Conservation (phyloP, 30 jellyfish, hydroid and myxozoan genomes). For the Aurelia aurita complex sp. Pacific region DNA sequence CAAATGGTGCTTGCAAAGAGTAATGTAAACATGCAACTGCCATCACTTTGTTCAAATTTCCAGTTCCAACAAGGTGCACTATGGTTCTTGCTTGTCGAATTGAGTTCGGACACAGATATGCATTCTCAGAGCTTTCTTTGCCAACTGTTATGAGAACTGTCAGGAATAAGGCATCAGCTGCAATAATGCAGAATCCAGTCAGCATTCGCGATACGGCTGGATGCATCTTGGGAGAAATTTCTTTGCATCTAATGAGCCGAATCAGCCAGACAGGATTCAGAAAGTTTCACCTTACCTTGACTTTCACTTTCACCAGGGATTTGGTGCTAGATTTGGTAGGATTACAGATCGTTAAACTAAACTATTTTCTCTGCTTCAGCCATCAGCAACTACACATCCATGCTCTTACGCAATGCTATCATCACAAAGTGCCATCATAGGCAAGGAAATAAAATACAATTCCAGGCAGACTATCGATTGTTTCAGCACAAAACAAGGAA, state of each 20-base stretch:
- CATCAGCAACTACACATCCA: too few species aligned
- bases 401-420: too few species aligned
- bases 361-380: too few species aligned
- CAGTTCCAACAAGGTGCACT: conserved; percentile 60
- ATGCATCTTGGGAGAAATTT: conserved; percentile 20
- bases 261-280: too few species aligned
- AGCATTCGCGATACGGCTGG: conserved; percentile 14
- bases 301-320: background rate
- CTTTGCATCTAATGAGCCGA: too few species aligned
- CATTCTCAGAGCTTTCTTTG: conserved; percentile 2
- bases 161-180: conserved; percentile 27
- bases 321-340: too few species aligned
- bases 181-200: background rate
- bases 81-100: background rate
- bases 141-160: conserved; percentile 30
- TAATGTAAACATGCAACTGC: conserved; percentile 47
- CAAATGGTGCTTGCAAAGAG: conserved; percentile 48
- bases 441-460: too few species aligned
- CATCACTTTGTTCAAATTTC: conserved; percentile 12
- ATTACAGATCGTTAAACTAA: too few species aligned
- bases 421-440: too few species aligned
- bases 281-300: too few species aligned
- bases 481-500: too few species aligned
- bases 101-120: background rate
- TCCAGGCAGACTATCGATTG: too few species aligned